Evolutionary conservation across 2,888 invertebrate genomes (phyloP), one percentile per base, ranked within the genome.

Genomic region (Eumerus sabulonum): DNA sequence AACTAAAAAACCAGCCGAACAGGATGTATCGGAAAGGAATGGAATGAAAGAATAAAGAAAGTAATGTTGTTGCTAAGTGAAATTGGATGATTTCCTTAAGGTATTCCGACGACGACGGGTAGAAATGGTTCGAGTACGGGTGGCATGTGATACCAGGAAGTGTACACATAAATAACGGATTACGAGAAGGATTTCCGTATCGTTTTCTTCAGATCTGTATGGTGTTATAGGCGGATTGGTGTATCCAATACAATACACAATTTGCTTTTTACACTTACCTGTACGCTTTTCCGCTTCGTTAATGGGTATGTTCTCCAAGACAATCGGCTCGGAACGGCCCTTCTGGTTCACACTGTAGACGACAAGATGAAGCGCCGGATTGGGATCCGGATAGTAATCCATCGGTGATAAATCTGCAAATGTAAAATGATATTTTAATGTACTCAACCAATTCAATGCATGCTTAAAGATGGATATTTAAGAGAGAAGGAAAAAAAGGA

Each of bases 291-390:
- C 96, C 54, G 96, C 95, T 88, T 96, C 96, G 88, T 95, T 94
- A 85, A 96, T 93, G 84, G 95, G 94, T 84, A 96, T 95, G 86
- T 96, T 95, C 87, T 96, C 96, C 76, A 96, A 90, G 9, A 95
- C 90, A 76, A 94, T 92, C 84, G 93, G 93, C 84, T 95, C 96
- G 76, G 96, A 95, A 82, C 93, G 92, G 60, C 96, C 96, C 88
- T 96, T 96, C 76, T 94, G 93, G 89, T 96, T 96, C 83, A 92
- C 92, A 70, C 96, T 94, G 88, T 95, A 96, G 83, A 95, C 93
- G 82, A 94, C 92, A 83, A 96, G 91, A 86, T 94, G 93, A 84
- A 95, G 91, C 35, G 94, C 93, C 50, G 93, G 92, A 77, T 91
- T 90, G 17, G 87, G 85, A 84, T 89, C 89, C 12, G 88, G 86